phyloP scores from a whole-genome alignment of 2,113 vertebrate species.

The Mellivora capensis region DNA sequence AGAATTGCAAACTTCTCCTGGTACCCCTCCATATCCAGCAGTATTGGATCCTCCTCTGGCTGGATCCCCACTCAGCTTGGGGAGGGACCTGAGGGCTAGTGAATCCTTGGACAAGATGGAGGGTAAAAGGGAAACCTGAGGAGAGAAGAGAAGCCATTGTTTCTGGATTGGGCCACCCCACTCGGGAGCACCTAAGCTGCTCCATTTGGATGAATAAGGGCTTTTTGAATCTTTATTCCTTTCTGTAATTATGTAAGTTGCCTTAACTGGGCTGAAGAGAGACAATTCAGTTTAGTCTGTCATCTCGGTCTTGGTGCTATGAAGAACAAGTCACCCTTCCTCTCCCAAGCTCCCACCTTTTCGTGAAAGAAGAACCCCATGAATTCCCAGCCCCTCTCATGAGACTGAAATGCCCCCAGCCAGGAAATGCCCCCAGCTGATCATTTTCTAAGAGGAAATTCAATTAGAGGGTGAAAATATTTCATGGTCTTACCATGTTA shows the following conservation, averaged over 20 bases:
- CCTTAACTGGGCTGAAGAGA: conserved; percentile 2
- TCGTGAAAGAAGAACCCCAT: background rate
- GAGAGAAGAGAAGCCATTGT: background rate
- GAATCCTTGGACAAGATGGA: background rate
- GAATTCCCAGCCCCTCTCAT: background rate
- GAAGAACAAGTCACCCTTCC: background rate
- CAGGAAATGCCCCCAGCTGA: background rate
- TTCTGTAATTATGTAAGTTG: conserved; percentile 20
- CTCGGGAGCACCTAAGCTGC: background rate
- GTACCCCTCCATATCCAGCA: background rate
- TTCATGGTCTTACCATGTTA: background rate
- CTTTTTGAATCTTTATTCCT: conserved; percentile 34
- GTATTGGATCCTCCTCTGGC: background rate
- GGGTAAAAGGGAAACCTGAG: background rate
- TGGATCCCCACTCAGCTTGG: background rate
- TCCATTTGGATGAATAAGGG: background rate
- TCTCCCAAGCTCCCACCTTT: background rate
- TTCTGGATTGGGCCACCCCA: background rate
- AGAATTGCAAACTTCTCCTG: background rate
- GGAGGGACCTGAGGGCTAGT: background rate
- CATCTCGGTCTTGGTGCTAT: background rate
- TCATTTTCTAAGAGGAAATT: conserved; percentile 18
- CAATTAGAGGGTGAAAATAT: conserved; percentile 1
- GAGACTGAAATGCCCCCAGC: background rate
- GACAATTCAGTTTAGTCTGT: background rate